Conservation (phyloP, 2,888 invertebrate species). For the Dicranocentrus wangi region DNA sequence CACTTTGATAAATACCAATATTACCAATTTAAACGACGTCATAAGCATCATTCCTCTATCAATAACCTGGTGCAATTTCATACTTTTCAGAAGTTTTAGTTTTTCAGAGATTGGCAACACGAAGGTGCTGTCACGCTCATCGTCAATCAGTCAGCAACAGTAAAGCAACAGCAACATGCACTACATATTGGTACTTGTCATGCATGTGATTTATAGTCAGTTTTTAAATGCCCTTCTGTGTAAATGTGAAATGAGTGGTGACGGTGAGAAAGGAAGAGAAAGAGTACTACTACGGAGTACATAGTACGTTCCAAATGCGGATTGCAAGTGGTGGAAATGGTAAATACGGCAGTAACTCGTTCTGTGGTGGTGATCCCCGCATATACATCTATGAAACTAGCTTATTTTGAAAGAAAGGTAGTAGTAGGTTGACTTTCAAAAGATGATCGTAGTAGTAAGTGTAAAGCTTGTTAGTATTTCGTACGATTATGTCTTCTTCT, state of each 20-base stretch:
- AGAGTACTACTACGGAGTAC: not conserved
- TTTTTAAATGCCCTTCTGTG: too few species aligned
- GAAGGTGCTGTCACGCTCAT: too few species aligned
- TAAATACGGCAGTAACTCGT: not conserved
- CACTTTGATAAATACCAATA: too few species aligned
- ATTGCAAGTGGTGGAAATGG: not conserved
- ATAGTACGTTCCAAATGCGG: not conserved
- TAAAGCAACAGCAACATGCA: too few species aligned
- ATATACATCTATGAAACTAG: not conserved
- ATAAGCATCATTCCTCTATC: too few species aligned
- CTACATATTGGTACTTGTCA: too few species aligned
- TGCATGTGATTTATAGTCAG: too few species aligned
- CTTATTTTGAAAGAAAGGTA: not conserved
- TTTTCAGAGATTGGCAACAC: too few species aligned
- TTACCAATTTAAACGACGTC: too few species aligned
- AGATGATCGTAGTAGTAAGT: not conserved
- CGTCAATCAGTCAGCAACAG: too few species aligned
- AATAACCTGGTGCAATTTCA: too few species aligned
- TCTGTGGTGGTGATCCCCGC: not conserved
- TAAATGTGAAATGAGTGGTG: not conserved
- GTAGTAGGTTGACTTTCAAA: constrained; percentile 25
- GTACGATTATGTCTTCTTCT: not conserved
- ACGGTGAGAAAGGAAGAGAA: not conserved
- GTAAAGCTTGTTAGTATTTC: not conserved
- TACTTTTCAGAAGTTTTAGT: too few species aligned